Base-by-base conservation (phyloP, 2,797 vertebrate species). In the Falco cherrug region DNA sequence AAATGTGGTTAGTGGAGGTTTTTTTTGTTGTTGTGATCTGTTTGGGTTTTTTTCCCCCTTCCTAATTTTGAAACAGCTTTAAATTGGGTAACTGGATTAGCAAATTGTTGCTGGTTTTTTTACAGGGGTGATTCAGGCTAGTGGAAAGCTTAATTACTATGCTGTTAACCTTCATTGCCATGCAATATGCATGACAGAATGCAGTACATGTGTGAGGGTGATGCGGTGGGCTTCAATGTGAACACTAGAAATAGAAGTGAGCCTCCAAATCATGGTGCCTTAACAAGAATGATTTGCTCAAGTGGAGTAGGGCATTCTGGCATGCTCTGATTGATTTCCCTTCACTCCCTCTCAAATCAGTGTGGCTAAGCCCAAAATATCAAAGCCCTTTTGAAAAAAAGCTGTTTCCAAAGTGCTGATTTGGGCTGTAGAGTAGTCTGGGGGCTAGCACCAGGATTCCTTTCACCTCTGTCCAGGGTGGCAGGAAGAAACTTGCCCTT, bases 61-160 rank as follows among this genome's bases (percentile, higher is more conserved):
- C 19, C 9, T 31, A 48, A 65, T 79, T 91, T 69, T n/a, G 69
- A 73, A 93, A 81, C 19, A 16, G 76, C 37, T 81, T 89, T 67
- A 47, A 64, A 54, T 88, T 95, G 61, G 28, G 85, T 86, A 96
- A 89, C 37, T 90, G 77, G 73, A 76, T 94, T 95, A 90, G 89
- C 65, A 81, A 81, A 95, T 80, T n/a, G 54, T 13, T 61, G 1
- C 69, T 80, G 71, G 11, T 56, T 93, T 70, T 70, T 89, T 90
- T 33, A 84, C 81, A n/a, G 53, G 73, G 59, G 20, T 86, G 79
- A 91, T 64, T 95, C 85, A 90, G 68, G 73, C n/a, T 84, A 73
- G 54, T 93, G 87, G 93, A 78, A 90, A 95, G 26, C 39, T 92
- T 79, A 78, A 90, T 74, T 81, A 65, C 47, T 59, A 0, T 6